Evolutionary conservation across 2,797 vertebrate species (phyloP).

Genomic region (Gobio occitaniae): DNA sequence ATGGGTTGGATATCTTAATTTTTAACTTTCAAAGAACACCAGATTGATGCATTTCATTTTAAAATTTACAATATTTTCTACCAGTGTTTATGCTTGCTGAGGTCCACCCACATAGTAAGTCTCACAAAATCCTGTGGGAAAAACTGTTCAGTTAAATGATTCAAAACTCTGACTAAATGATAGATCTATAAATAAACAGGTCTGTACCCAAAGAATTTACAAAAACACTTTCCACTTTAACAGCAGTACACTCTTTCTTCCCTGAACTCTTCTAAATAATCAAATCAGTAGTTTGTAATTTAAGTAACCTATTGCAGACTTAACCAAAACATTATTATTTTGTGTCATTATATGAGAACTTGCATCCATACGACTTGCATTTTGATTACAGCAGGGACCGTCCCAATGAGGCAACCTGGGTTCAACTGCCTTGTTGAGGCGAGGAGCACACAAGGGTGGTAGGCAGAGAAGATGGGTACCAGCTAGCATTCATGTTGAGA

Average conservation of each 20-base stretch:
- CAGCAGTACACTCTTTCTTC: background rate
- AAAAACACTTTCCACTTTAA: slow-evolving; percentile 7
- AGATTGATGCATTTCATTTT: too few relatives aligned
- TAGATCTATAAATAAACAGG: background rate
- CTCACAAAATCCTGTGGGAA: too few relatives aligned
- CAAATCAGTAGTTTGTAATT: slow-evolving; percentile 17
- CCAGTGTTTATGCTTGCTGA: too few relatives aligned
- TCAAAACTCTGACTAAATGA: background rate
- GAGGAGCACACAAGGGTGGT: background rate
- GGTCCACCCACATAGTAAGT: too few relatives aligned
- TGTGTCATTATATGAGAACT: slow-evolving; percentile 11
- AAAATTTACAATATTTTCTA: too few relatives aligned
- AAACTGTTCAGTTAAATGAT: too few relatives aligned
- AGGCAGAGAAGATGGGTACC: background rate
- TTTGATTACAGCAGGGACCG: slow-evolving; percentile 32
- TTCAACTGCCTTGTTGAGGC: background rate
- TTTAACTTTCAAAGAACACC: too few relatives aligned
- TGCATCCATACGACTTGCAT: slow-evolving; percentile 12
- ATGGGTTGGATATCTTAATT: too few relatives aligned
- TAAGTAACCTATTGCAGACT: background rate
- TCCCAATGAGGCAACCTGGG: slow-evolving; percentile 4
- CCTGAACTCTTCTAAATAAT: background rate
- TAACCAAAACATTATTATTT: slow-evolving; percentile 41
- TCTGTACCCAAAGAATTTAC: background rate
- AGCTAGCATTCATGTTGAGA: slow-evolving; percentile 4